These are phyloP conservation scores for Falco columbarius DNA, from an alignment of 2,797 vertebrate genomes.

Conservation along the genomic window DNA sequence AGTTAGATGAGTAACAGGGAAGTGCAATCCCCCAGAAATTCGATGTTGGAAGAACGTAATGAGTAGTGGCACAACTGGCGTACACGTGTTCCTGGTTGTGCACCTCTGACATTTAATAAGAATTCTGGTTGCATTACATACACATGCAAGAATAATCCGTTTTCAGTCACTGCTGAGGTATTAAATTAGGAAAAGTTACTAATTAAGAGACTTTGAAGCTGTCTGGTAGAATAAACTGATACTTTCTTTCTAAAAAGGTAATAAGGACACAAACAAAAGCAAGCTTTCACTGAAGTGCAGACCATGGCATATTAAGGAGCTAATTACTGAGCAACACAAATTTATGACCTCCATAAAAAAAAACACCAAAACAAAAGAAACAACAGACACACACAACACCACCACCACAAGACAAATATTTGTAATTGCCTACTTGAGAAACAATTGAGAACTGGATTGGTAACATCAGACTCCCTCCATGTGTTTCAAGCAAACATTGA, in stretches of 20 bases:
- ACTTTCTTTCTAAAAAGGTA: neutral
- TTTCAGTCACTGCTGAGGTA: neutral
- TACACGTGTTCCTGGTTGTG: neutral
- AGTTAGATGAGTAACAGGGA: neutral
- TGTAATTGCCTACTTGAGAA: conserved; percentile 23
- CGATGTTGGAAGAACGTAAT: neutral
- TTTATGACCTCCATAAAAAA: neutral
- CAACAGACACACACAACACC: neutral
- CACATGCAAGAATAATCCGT: neutral
- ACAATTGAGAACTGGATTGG: conserved; percentile 3
- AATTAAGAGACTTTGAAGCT: neutral
- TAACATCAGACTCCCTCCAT: conserved; percentile 29
- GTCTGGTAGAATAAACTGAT: neutral
- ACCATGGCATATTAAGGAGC: neutral
- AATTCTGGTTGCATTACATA: neutral
- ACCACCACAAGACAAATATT: neutral
- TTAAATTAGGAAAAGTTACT: neutral
- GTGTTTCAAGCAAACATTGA: conserved; percentile 39
- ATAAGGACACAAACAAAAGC: neutral
- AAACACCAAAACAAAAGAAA: too few species aligned
- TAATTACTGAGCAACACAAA: conserved; percentile 5
- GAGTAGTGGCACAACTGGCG: neutral
- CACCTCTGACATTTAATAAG: neutral
- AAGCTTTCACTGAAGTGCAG: neutral
- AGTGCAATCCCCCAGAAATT: neutral